Evolutionary conservation across 2,888 invertebrate species (phyloP).

Genomic region (Dasypogon diadema): DNA sequence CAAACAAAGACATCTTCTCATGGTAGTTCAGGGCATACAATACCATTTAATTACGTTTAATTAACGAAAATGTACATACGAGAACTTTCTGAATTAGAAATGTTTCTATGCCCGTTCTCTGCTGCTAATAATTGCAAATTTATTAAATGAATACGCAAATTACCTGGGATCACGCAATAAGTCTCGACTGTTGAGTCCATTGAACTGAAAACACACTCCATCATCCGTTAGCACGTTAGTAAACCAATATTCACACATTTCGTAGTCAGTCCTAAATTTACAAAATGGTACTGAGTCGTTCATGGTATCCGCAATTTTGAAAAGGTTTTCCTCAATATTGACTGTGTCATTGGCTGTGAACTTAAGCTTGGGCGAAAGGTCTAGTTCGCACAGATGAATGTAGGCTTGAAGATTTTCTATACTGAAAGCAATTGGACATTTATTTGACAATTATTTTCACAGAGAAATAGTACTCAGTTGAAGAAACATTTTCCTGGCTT

Average conservation of each 20-base stretch:
- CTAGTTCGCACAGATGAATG: constrained; percentile 22
- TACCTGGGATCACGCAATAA: constrained; percentile 59
- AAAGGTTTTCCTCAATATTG: constrained; percentile 72
- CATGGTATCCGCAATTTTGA: constrained; percentile 70
- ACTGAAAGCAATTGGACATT: neutral
- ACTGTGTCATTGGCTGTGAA: constrained; percentile 64
- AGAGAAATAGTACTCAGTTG: constrained; percentile 61
- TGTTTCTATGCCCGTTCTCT: too few species aligned
- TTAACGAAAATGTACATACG: too few species aligned
- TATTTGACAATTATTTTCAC: too few species aligned
- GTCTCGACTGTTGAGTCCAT: constrained; percentile 70
- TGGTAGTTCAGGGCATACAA: too few species aligned
- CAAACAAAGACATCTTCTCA: too few species aligned
- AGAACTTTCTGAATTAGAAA: too few species aligned
- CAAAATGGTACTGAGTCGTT: constrained; percentile 72
- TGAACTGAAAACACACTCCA: constrained; percentile 79
- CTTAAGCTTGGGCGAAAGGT: constrained; percentile 60
- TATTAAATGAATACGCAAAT: constrained; percentile 67
- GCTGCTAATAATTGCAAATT: too few species aligned
- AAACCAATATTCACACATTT: constrained; percentile 72
- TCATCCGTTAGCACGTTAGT: constrained; percentile 74
- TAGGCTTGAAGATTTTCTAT: neutral
- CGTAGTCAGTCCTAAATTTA: constrained; percentile 71
- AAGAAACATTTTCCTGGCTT: constrained; percentile 57
- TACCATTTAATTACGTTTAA: too few species aligned